phyloP scores from a whole-genome alignment of 2,888 invertebrate genomes.

The Heliothis peltigera region DNA sequence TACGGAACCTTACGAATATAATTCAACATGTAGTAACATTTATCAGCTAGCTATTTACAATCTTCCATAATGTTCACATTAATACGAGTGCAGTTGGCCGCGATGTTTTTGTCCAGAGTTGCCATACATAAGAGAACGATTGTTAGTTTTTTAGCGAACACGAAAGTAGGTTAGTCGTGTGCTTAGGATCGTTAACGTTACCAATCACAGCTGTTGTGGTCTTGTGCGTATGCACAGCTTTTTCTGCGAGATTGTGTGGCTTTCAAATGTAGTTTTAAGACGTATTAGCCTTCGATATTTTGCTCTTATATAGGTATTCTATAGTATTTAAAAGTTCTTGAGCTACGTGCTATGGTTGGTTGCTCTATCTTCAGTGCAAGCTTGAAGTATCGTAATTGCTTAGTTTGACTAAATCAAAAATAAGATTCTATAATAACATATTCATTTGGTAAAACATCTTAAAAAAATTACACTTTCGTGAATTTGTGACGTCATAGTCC shows the following conservation, averaged over 20 bases:
- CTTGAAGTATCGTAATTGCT: too few species aligned
- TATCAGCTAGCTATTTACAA: constrained; percentile 31
- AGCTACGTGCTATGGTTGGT: too few species aligned
- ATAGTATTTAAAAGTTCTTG: background rate
- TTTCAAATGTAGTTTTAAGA: constrained; percentile 24
- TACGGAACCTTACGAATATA: constrained; percentile 20
- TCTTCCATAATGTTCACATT: constrained; percentile 59
- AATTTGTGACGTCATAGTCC: too few species aligned
- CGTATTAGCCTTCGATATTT: background rate
- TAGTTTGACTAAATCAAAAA: too few species aligned
- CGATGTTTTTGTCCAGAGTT: constrained; percentile 59
- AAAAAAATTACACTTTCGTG: too few species aligned
- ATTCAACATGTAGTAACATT: constrained; percentile 6
- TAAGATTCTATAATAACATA: too few species aligned
- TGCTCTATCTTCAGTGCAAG: too few species aligned
- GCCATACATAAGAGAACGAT: constrained; percentile 63
- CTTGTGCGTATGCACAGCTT: constrained; percentile 47
- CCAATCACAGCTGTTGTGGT: constrained; percentile 62
- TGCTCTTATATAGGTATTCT: background rate
- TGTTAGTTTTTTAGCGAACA: constrained; percentile 68
- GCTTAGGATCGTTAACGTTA: constrained; percentile 70
- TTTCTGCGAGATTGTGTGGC: constrained; percentile 27
- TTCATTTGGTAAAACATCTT: too few species aligned
- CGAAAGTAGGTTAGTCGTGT: constrained; percentile 72
- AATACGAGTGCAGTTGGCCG: constrained; percentile 45